Percentiles rank a stretch among this genome's conserved stretches.
Evolutionary conservation across 2,113 vertebrate genomes (phyloP).

Genomic region (Tretioscincus oriximinensis): DNA sequence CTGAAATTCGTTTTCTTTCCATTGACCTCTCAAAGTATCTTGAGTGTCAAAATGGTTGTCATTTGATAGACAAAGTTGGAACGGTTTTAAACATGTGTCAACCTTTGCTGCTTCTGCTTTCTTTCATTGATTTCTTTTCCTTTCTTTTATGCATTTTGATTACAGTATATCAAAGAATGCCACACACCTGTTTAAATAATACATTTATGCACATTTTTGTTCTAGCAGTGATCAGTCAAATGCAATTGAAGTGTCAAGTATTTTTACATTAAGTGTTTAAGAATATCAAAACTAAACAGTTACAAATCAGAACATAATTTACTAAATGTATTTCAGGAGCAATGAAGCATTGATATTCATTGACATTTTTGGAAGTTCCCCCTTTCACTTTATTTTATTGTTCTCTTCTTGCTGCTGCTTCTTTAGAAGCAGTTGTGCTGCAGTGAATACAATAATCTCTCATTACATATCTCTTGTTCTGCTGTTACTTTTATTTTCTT

Average conservation of each 20-base stretch:
- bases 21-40: conserved; percentile 14
- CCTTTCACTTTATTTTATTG: conserved; percentile 24
- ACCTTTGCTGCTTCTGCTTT: conserved; percentile 38
- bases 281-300: conserved; percentile 42
- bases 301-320: conserved; percentile 21
- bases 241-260: conserved; percentile 32
- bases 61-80: conserved; percentile 13
- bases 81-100: conserved; percentile 38
- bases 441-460: conserved; percentile 33
- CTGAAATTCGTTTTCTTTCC: not conserved
- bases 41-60: not conserved
- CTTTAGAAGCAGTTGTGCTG: not conserved
- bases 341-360: conserved; percentile 34
- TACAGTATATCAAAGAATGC: conserved; percentile 20
- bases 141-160: conserved; percentile 35
- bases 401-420: not conserved
- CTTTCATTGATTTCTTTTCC: conserved; percentile 37
- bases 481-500: conserved; percentile 33
- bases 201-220: conserved; percentile 43
- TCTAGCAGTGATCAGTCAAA: conserved; percentile 39
- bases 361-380: conserved; percentile 34
- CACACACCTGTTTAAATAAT: conserved; percentile 49
- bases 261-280: conserved; percentile 32
- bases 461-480: conserved; percentile 40
- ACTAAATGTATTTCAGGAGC: conserved; percentile 25